phyloP scores from a whole-genome alignment of 2,113 vertebrate genomes.

The Syrrhaptes paradoxus region DNA sequence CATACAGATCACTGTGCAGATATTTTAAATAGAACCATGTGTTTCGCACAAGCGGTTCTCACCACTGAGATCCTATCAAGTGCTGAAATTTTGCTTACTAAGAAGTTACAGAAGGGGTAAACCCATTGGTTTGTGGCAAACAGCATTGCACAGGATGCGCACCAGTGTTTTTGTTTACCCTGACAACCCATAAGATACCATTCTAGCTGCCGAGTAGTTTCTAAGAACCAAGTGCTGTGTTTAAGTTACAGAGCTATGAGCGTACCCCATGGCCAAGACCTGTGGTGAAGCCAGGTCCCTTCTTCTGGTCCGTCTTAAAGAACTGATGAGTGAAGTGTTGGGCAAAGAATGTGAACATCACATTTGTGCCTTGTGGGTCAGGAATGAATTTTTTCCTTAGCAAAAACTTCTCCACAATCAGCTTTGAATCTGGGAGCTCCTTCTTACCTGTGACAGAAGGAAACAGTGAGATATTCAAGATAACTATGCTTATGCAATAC shows the following conservation, averaged over 20 bases:
- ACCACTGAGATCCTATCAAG: rapidly evolving
- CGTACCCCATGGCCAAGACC: slow-evolving; percentile 91
- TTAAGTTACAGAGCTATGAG: neutral
- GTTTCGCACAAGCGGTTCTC: neutral
- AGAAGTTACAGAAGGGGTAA: neutral
- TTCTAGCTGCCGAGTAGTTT: neutral
- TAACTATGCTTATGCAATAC: neutral
- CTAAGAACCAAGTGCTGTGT: neutral
- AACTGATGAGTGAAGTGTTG: slow-evolving; percentile 98
- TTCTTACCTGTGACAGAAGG: slow-evolving; percentile 83
- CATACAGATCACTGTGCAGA: neutral
- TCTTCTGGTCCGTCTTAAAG: slow-evolving; percentile 91
- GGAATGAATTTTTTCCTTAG: slow-evolving; percentile 89
- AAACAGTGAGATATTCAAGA: neutral
- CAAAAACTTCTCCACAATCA: slow-evolving; percentile 89
- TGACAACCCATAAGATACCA: neutral
- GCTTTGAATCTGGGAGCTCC: slow-evolving; percentile 86
- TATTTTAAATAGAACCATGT: neutral
- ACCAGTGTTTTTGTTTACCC: neutral
- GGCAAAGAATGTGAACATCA: slow-evolving; percentile 98
- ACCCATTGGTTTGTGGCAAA: neutral
- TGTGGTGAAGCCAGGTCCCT: slow-evolving; percentile 89
- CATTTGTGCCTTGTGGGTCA: slow-evolving; percentile 90
- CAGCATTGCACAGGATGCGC: neutral
- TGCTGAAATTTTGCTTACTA: neutral